phyloP scores from a whole-genome alignment of 2,797 vertebrate genomes.

The Tinamus major region DNA sequence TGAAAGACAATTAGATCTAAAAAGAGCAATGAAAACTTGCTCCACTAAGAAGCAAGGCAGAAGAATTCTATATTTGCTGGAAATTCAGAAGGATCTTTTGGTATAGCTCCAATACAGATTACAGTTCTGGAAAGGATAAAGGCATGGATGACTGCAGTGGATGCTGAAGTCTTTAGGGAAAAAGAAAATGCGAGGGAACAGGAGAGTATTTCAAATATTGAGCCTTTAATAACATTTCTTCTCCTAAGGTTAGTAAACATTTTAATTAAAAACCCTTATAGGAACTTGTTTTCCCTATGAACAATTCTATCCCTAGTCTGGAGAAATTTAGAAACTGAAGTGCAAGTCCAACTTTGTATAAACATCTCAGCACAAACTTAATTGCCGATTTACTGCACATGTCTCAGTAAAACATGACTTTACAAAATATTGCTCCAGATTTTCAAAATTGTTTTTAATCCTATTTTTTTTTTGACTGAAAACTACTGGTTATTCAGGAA shows the following conservation, averaged over 20 bases:
- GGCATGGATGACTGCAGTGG: neutral
- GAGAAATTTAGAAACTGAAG: neutral
- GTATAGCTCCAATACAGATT: neutral
- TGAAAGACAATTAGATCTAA: neutral
- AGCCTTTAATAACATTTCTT: neutral
- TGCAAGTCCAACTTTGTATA: neutral
- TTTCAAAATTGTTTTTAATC: neutral
- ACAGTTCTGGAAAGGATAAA: neutral
- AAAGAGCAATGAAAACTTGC: neutral
- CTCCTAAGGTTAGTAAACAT: neutral
- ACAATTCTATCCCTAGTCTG: neutral
- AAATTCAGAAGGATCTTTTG: neutral
- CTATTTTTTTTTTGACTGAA: slow-evolving; percentile 24
- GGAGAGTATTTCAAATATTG: neutral
- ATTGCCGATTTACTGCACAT: slow-evolving; percentile 8
- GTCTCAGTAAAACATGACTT: neutral
- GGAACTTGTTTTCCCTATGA: neutral
- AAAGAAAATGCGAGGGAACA: neutral
- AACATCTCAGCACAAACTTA: neutral
- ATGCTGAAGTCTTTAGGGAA: neutral
- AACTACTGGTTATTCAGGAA: neutral
- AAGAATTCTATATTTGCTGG: neutral
- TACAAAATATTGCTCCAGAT: slow-evolving; percentile 1
- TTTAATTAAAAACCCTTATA: neutral
- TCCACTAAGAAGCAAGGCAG: neutral